These are phyloP conservation scores for Tromatobia lineatoria DNA, from an alignment of 2,888 invertebrate species.

Conservation along the genomic window DNA sequence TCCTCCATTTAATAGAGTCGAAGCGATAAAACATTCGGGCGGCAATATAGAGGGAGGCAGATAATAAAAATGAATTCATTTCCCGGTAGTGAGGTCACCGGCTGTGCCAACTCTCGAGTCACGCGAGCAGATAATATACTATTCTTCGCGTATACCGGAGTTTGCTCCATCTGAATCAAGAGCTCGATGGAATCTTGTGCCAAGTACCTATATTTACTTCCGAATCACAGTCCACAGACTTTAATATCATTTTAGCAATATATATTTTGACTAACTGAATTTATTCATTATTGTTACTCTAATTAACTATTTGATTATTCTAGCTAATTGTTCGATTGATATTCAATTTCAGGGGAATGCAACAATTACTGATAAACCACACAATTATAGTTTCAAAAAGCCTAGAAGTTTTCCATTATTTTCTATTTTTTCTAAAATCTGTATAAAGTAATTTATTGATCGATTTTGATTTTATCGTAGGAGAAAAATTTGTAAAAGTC, in stretches of 20 bases:
- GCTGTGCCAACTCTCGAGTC: conserved; percentile 64
- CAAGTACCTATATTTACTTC: conserved; percentile 22
- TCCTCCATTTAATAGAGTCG: conserved; percentile 52
- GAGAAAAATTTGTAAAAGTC: too few species aligned
- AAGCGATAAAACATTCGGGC: conserved; percentile 64
- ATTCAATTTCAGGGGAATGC: not conserved
- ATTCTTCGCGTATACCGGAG: conserved; percentile 32
- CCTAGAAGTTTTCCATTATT: too few species aligned
- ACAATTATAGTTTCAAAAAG: not conserved
- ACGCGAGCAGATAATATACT: conserved; percentile 61
- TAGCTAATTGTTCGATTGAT: not conserved
- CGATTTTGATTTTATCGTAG: too few species aligned
- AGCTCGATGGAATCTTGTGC: conserved; percentile 39
- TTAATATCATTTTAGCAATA: not conserved
- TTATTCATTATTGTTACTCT: not conserved
- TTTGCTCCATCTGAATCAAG: conserved; percentile 36
- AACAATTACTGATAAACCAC: not conserved
- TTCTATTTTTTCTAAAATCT: too few species aligned
- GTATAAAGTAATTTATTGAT: too few species aligned
- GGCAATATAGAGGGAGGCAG: conserved; percentile 59
- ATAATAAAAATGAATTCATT: conserved; percentile 70
- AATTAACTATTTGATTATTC: not conserved
- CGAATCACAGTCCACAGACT: not conserved
- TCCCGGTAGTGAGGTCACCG: conserved; percentile 69
- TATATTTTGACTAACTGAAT: not conserved